Base-by-base conservation (phyloP, 1,140 invertebrate species). In the Bombus waltoni region DNA sequence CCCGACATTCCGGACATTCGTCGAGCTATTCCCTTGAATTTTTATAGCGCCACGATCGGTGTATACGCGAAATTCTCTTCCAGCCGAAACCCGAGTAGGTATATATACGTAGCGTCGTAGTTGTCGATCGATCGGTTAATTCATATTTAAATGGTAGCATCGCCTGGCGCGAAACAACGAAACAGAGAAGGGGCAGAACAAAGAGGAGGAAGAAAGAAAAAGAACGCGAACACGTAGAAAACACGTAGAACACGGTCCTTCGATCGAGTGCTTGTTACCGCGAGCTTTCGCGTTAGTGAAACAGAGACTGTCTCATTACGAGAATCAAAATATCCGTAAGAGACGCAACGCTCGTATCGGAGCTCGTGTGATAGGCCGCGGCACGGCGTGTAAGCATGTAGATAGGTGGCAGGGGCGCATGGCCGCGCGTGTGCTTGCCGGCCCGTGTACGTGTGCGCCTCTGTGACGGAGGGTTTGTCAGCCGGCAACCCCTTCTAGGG, bases 401-500 rank as follows among this genome's bases (percentile, higher is more conserved):
- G 15, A 22, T 11, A 38, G 65, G 78, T 10, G n/a, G 28, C 6
- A 75, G 57, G 3, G 25, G 53, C 6, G 75, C 25, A 77, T 25
- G 35, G 44, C 25, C 25, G 35, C 38, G 22, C 28, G 57, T 76
- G n/a, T 44, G 53, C 11, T 76, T 25, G n/a, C 22, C 10, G 3
- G 77, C n/a, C 35, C 42, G 68, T 15, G 32, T 32, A 25, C 22
- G 72, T 71, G 76, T 44, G 83, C 5, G 57, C 28, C 13, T 22
- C 44, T 53, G 65, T 9, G 84, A 57, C 65, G 85, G 89, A 81
- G 80, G 88, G 85, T 89, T 90, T 84, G 82, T 90, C 89, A 90
- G 87, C 83, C 89, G 86, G 74, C 88, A 84, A 88, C 86, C 89
- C 83, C 89, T 90, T 90, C 82, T 90, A 75, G 76, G 53, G 82